Conservation (phyloP, 2,113 vertebrate species). For the Cryptomyrus ogoouensis region DNA sequence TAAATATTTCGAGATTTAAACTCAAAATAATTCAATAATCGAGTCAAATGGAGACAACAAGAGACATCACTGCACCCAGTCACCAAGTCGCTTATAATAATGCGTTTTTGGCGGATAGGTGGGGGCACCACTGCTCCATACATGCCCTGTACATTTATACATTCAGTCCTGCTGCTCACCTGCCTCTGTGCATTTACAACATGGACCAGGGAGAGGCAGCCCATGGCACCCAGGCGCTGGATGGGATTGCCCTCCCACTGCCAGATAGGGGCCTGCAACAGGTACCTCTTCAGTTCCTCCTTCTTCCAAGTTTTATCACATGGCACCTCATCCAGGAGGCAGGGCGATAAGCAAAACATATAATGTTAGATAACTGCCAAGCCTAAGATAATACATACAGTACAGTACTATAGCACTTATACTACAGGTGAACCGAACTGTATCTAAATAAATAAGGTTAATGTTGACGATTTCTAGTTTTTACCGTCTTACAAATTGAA, state of each 20-base stretch:
- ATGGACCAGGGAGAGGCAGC: slow-evolving; percentile 57
- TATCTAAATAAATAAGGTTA: neutral
- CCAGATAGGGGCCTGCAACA: slow-evolving; percentile 60
- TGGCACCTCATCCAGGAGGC: slow-evolving; percentile 45
- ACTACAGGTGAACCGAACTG: neutral
- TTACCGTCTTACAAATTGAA: neutral
- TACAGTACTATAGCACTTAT: neutral
- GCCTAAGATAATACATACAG: neutral
- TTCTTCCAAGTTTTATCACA: slow-evolving; percentile 65
- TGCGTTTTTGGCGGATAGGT: neutral
- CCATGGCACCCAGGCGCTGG: slow-evolving; percentile 66
- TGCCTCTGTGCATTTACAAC: slow-evolving; percentile 48
- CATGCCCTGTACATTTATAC: neutral
- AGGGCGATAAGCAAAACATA: neutral
- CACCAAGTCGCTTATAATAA: neutral
- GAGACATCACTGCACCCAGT: neutral
- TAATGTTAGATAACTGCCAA: neutral
- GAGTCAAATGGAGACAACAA: neutral
- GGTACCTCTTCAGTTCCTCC: slow-evolving; percentile 54
- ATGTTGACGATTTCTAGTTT: neutral
- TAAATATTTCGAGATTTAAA: neutral
- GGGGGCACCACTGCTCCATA: neutral
- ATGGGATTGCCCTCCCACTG: slow-evolving; percentile 70
- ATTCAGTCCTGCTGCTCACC: slow-evolving; percentile 24
- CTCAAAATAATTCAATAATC: neutral